These are phyloP conservation scores for Macaria notata DNA, from an alignment of 2,888 invertebrate species.

Conservation along the genomic window DNA sequence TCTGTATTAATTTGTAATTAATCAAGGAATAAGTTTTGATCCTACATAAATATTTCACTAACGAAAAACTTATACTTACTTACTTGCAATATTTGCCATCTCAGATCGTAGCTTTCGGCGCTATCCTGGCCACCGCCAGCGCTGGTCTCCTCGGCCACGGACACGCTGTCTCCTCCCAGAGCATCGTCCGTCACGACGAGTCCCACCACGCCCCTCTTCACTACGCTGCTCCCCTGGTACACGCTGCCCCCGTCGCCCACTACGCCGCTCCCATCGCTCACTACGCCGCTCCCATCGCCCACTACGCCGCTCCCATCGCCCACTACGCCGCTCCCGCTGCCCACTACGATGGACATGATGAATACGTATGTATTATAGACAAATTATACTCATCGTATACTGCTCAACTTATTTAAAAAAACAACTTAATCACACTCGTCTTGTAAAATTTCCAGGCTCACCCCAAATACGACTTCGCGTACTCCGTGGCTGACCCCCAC, in stretches of 20 bases:
- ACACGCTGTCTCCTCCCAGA: conserved; percentile 62
- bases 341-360: conserved; percentile 43
- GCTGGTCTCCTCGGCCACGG: conserved; percentile 62
- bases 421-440: too few species aligned
- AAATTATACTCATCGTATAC: too few species aligned
- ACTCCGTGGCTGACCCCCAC: conserved; percentile 80
- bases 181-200: conserved; percentile 63
- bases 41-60: too few species aligned
- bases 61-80: too few species aligned
- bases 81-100: too few species aligned
- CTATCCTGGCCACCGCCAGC: conserved; percentile 65
- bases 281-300: conserved; percentile 38
- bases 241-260: conserved; percentile 29
- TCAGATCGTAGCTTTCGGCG: conserved; percentile 67
- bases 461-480: conserved; percentile 73
- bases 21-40: too few species aligned
- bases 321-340: conserved; percentile 40
- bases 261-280: conserved; percentile 45
- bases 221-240: conserved; percentile 29
- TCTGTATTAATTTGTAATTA: too few species aligned
- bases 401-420: too few species aligned
- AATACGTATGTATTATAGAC: conserved; percentile 38
- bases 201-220: conserved; percentile 37
- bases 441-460: conserved; percentile 45
- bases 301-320: conserved; percentile 45